Percentiles rank a stretch among this genome's conserved stretches.
phyloP scores from a whole-genome alignment of 2,797 vertebrate species.

The Gastrophryne carolinensis region DNA sequence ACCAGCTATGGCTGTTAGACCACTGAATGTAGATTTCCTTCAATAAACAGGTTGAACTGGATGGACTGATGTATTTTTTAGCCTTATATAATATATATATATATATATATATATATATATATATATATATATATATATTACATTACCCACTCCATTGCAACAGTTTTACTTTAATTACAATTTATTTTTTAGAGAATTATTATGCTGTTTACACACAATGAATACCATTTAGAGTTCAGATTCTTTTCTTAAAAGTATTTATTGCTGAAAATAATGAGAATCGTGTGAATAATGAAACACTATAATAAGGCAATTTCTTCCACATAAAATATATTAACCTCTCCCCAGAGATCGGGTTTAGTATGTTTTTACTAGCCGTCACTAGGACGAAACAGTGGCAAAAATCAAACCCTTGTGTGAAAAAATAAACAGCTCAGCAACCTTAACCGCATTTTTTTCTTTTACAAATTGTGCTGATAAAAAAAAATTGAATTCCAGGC shows the following conservation, averaged over 20 bases:
- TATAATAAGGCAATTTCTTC: neutral
- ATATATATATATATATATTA: no score
- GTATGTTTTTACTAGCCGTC: neutral
- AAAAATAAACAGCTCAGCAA: conserved; percentile 25
- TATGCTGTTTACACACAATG: neutral
- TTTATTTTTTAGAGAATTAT: neutral
- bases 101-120: no score
- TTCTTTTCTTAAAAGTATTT: conserved; percentile 7
- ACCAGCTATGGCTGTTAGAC: no score
- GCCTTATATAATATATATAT: no score
- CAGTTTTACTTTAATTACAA: neutral
- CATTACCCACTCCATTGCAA: no score
- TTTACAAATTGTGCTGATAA: neutral
- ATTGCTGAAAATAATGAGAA: conserved; percentile 14
- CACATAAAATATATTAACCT: conserved; percentile 15
- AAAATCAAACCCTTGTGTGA: conserved; percentile 8
- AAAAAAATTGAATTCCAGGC: conserved; percentile 11
- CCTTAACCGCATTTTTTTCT: conserved; percentile 19
- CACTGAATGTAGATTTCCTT: no score
- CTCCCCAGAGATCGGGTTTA: neutral
- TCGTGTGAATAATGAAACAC: conserved; percentile 1
- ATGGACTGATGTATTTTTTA: no score
- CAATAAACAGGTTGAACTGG: no score
- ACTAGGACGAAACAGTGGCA: conserved; percentile 21
- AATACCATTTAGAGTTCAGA: conserved; percentile 1